Conservation (phyloP, 1,140 invertebrate genomes). For the Halictus rubicundus region DNA sequence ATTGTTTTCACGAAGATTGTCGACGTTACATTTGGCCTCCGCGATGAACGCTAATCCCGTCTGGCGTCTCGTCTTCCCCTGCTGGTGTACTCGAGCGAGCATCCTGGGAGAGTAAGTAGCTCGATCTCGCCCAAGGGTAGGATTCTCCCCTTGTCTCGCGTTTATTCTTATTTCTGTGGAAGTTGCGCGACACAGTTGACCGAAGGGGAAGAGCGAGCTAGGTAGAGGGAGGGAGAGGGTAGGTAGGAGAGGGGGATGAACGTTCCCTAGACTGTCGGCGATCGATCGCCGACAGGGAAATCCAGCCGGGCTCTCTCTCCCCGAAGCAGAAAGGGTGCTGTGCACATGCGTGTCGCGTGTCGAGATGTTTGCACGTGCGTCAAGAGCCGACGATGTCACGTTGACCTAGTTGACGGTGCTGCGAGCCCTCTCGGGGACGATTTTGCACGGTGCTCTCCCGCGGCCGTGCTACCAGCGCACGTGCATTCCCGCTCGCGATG, state of each 20-base stretch:
- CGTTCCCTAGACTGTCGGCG: constrained; percentile 6
- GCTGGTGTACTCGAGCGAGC: background rate
- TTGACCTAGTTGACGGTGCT: constrained; percentile 62
- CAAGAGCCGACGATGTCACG: constrained; percentile 56
- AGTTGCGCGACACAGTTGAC: background rate
- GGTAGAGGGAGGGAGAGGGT: too few species aligned
- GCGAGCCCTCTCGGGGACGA: constrained; percentile 48
- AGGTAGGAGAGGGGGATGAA: background rate
- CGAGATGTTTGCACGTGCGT: constrained; percentile 56
- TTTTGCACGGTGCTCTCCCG: background rate
- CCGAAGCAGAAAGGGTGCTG: background rate
- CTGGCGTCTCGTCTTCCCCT: too few species aligned
- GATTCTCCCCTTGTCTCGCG: background rate
- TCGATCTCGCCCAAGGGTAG: background rate
- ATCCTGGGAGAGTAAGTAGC: background rate
- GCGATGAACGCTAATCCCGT: too few species aligned
- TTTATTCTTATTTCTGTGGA: background rate
- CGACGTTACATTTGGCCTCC: too few species aligned
- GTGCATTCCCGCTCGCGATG: constrained; percentile 8
- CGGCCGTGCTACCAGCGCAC: constrained; percentile 36
- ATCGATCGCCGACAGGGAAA: constrained; percentile 32
- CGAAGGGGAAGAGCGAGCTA: background rate
- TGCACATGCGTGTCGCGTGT: constrained; percentile 47
- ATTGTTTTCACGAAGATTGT: too few species aligned
- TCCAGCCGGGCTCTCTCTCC: constrained; percentile 5